A percentile compares a stretch with the other conserved stretches of the same genome.
Evolutionary conservation across 2,888 invertebrate genomes (phyloP).

Genomic region (Siphlonurus alternatus): DNA sequence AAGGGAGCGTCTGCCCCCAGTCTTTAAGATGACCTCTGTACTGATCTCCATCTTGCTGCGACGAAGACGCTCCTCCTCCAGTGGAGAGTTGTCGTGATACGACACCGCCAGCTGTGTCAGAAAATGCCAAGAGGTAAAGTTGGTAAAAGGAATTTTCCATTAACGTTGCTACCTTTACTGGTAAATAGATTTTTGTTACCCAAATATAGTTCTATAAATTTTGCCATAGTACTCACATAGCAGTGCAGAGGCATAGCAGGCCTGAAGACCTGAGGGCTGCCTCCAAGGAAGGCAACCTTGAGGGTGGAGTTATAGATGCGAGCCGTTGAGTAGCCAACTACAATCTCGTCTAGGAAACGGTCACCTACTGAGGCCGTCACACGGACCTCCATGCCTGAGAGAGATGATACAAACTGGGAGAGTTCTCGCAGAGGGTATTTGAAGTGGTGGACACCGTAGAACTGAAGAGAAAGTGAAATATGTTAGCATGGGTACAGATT

Average conservation of each 20-base stretch:
- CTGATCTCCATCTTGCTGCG: constrained; percentile 49
- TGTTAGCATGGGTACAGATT: neutral
- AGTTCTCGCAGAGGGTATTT: constrained; percentile 71
- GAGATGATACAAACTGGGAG: constrained; percentile 41
- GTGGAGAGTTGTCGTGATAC: constrained; percentile 76
- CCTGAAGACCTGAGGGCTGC: constrained; percentile 85
- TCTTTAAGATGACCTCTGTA: constrained; percentile 40
- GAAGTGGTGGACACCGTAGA: constrained; percentile 77
- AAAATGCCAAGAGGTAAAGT: constrained; percentile 14
- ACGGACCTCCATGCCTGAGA: constrained; percentile 64
- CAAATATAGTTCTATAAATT: neutral
- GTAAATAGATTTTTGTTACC: neutral
- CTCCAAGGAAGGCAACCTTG: constrained; percentile 69
- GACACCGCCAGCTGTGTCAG: constrained; percentile 64
- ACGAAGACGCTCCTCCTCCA: constrained; percentile 43
- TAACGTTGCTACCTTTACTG: neutral
- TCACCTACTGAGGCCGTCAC: constrained; percentile 80
- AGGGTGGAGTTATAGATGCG: constrained; percentile 77
- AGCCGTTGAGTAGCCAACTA: constrained; percentile 74
- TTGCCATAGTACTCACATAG: constrained; percentile 41
- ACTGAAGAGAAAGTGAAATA: constrained; percentile 32
- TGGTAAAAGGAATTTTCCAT: neutral
- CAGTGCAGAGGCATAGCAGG: constrained; percentile 81
- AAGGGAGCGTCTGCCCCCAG: constrained; percentile 46
- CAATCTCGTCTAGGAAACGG: constrained; percentile 64